These are phyloP conservation scores for human DNA, from an alignment of 2,113 vertebrate species.

Conservation along the genomic window GRCh38 chr3:31707001-31707500, in stretches of 20 bases:
- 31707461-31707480: neutral
- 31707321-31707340: neutral
- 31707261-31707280: neutral
- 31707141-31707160: neutral
- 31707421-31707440: neutral
- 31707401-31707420: neutral
- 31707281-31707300: neutral
- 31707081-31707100: neutral
- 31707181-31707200: too few species aligned
- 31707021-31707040: neutral
- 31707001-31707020: neutral
- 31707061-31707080: neutral
- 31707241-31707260: neutral
- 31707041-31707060: neutral
- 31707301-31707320: neutral
- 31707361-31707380: neutral
- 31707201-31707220: neutral
- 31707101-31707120: neutral
- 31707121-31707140: neutral
- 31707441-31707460: accelerated
- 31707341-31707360: neutral
- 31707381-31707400: neutral
- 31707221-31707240: neutral
- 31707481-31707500: neutral
- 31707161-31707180: neutral